phyloP scores from a whole-genome alignment of 1,140 invertebrate species.

The Bombus huntii region DNA sequence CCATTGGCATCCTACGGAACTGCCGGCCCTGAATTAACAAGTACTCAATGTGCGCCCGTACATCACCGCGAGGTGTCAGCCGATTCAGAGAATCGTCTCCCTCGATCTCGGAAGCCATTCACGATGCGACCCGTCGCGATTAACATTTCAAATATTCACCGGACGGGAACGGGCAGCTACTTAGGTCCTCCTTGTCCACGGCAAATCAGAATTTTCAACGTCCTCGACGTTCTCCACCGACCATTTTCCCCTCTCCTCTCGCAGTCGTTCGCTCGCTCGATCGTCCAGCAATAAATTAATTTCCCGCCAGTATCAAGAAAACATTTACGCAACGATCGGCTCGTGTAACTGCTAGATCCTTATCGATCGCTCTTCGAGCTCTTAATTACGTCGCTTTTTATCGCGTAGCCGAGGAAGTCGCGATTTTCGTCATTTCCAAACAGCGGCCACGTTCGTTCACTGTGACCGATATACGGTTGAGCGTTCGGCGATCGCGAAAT shows the following conservation, averaged over 20 bases:
- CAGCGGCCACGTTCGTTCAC: neutral
- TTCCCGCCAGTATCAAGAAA: neutral
- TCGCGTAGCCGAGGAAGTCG: neutral
- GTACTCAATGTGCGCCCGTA: slow-evolving; percentile 78
- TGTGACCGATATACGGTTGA: too few relatives aligned
- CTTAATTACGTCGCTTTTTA: slow-evolving; percentile 6
- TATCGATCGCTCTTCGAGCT: neutral
- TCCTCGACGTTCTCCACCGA: neutral
- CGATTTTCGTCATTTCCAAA: neutral
- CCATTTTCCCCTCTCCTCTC: neutral
- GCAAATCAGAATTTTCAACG: slow-evolving; percentile 21
- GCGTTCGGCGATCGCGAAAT: too few relatives aligned
- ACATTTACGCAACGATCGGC: slow-evolving; percentile 14
- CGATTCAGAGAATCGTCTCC: slow-evolving; percentile 78
- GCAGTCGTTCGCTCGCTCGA: neutral
- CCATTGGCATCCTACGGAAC: slow-evolving; percentile 77
- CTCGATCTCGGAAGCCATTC: slow-evolving; percentile 74
- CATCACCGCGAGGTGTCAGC: slow-evolving; percentile 78
- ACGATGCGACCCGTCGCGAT: slow-evolving; percentile 68
- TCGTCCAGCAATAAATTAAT: slow-evolving; percentile 1
- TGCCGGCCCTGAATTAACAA: slow-evolving; percentile 79
- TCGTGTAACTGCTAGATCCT: slow-evolving; percentile 14
- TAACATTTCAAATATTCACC: slow-evolving; percentile 68
- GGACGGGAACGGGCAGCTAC: slow-evolving; percentile 43
- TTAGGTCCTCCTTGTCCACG: slow-evolving; percentile 13